Base-by-base conservation (phyloP, 2,888 invertebrate species). In the Dicranocentrus wangi region DNA sequence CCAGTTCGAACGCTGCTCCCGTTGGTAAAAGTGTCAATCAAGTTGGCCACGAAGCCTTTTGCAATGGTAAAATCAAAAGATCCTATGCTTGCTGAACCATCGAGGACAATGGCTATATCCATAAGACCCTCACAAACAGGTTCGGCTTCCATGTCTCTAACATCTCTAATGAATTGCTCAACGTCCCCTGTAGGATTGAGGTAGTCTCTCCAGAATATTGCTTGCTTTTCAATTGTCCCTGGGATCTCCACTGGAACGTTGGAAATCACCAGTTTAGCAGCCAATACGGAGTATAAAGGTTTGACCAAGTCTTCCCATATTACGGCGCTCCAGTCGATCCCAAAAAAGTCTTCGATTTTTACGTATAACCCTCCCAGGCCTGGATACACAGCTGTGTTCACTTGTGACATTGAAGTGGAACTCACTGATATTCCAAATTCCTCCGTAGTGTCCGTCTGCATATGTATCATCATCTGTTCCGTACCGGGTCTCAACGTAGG, bases 261-360 rank as follows among this genome's bases (percentile, higher is more conserved):
- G 10, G 17, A 25, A 3, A 82, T 13, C 25, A 42, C 78, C 17
- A 84, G 61, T 28, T 70, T 63, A 0, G 82, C 78, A 10, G 82
- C 83, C 17, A 84, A 21, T 10, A 73, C 82, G 25, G 83, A 85
- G 58, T 85, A 80, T 47, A 81, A 61, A n/a, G 77, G 83, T 15
- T 61, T 81, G 5, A 28, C 15, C 19, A 85, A 72, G 23, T 76
- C 75, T 0, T 27, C 21, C 55, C 58, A 76, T 0, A 2, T 25
- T 0, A 78, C 66, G 8, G n/a, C 1, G 15, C 0, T 3, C 85
- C 85, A 85, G 10, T 28, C 21, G 7, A 83, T 82, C 10, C 61
- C 47, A n/a, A 81, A 78, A 3, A 39, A 7, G 0, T 42, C 0
- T 1, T 60, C 3, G 28, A 83, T 79, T 28, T 53, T 39, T 19